phyloP scores from a whole-genome alignment of 2,113 vertebrate genomes.

The Abramis brama region DNA sequence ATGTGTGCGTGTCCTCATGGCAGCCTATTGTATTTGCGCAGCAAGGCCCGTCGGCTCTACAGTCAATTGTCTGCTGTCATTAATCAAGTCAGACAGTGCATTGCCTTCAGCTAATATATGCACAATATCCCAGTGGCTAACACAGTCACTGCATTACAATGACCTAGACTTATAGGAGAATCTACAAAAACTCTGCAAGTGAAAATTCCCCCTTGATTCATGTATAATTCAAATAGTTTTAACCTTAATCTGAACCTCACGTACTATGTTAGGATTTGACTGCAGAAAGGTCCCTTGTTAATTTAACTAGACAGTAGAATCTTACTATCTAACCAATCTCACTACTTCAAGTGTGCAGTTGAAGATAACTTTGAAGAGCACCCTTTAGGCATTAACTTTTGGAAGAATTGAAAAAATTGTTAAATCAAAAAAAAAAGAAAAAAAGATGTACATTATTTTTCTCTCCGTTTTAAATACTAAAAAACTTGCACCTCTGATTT shows the following conservation, averaged over 20 bases:
- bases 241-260: not conserved
- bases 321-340: not conserved
- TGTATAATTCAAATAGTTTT: not conserved
- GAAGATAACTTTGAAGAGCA: not conserved
- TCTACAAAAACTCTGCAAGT: not conserved
- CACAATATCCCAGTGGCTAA: constrained; percentile 57
- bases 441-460: not conserved
- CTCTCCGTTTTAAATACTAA: not conserved
- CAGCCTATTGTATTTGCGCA: constrained; percentile 63
- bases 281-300: not conserved
- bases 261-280: not conserved
- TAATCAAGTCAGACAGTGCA: constrained; percentile 67
- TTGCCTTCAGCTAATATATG: constrained; percentile 61
- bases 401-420: not conserved
- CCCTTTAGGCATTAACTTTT: not conserved
- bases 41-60: constrained; percentile 57
- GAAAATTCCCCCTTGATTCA: not conserved
- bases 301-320: not conserved
- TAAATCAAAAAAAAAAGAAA: too few species aligned
- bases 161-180: constrained; percentile 3
- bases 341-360: not conserved
- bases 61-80: constrained; percentile 67
- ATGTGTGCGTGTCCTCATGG: constrained; percentile 25
- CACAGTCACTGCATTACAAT: constrained; percentile 43
- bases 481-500: too few species aligned